Conservation (phyloP, 2,888 invertebrate species). For the Rhyacophila evoluta region DNA sequence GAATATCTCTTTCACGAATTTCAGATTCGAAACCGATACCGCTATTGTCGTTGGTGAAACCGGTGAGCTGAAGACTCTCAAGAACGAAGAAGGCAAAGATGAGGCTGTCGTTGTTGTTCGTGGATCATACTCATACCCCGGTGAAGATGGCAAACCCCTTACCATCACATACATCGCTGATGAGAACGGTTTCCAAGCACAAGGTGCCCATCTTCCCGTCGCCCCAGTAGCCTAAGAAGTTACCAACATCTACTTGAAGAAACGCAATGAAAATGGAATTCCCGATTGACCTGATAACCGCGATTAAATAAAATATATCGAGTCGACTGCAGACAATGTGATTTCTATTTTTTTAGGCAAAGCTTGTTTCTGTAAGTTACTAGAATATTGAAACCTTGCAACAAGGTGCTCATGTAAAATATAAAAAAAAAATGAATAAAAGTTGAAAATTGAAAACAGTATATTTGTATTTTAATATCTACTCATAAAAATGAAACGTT, state of each 20-base stretch:
- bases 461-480: no score
- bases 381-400: no score
- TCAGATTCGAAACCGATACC: conserved; percentile 69
- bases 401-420: no score
- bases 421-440: no score
- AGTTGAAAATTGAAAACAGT: no score
- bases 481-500: no score
- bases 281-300: not conserved
- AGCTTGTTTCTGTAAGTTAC: not conserved
- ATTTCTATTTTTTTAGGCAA: conserved; percentile 36
- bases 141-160: conserved; percentile 74
- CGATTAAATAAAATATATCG: conserved; percentile 45
- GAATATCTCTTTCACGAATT: no score
- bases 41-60: conserved; percentile 68
- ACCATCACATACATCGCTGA: conserved; percentile 74
- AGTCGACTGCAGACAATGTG: not conserved
- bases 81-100: conserved; percentile 72
- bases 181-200: conserved; percentile 76
- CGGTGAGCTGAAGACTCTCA: conserved; percentile 62
- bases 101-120: conserved; percentile 58
- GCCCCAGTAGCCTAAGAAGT: conserved; percentile 71
- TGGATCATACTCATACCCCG: conserved; percentile 75
- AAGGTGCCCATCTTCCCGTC: conserved; percentile 66
- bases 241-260: not conserved
- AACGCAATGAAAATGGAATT: not conserved